Conservation (phyloP, 2,113 vertebrate genomes). For the Nicator chloris region DNA sequence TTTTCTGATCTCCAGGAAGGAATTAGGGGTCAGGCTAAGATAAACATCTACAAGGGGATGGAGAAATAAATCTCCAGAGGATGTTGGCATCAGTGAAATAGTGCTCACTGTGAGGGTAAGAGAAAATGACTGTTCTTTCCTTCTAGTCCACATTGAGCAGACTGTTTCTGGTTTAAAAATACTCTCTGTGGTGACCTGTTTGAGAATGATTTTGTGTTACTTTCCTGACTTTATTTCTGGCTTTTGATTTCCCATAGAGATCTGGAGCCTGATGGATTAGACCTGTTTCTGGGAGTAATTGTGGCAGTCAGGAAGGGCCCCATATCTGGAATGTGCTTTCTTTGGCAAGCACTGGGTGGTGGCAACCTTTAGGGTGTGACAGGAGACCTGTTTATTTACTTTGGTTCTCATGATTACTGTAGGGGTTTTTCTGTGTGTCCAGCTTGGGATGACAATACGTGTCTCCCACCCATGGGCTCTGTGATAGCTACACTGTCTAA, state of each 20-base stretch:
- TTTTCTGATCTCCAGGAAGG: background rate
- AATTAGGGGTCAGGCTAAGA: background rate
- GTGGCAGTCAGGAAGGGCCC: conserved; percentile 14
- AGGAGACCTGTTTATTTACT: conserved; percentile 13
- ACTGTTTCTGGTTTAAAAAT: background rate
- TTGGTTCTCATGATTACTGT: background rate
- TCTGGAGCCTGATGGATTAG: conserved; percentile 13
- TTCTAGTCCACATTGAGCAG: background rate
- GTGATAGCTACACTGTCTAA: background rate
- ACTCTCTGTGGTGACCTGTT: background rate
- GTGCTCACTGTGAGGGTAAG: background rate
- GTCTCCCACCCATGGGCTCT: background rate
- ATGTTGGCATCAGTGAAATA: background rate
- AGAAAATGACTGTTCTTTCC: background rate
- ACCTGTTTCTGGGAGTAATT: conserved; percentile 33
- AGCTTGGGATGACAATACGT: background rate
- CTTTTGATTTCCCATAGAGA: conserved; percentile 28
- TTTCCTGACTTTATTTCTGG: conserved; percentile 29
- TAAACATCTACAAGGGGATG: background rate
- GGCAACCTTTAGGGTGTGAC: conserved; percentile 30
- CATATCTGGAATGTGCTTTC: background rate
- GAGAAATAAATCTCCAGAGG: background rate
- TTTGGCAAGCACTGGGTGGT: background rate
- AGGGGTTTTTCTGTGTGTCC: background rate
- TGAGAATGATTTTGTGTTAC: conserved; percentile 6